phyloP scores from a whole-genome alignment of 2,888 invertebrate species.

The Nomada flava region DNA sequence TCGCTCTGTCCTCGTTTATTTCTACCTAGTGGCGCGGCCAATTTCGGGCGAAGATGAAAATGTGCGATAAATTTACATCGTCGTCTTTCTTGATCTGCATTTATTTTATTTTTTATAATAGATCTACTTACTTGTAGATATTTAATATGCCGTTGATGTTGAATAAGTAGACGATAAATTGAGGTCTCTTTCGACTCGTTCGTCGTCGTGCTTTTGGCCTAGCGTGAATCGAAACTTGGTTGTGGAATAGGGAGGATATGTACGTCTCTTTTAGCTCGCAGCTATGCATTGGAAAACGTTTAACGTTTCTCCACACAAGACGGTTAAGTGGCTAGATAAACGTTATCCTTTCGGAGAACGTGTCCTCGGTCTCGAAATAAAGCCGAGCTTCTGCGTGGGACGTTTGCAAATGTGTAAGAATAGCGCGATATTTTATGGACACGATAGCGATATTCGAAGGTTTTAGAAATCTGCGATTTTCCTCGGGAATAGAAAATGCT shows the following conservation, averaged over 20 bases:
- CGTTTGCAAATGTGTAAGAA: conserved; percentile 36
- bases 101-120: background rate
- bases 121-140: background rate
- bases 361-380: conserved; percentile 52
- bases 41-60: too few species aligned
- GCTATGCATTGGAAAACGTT: conserved; percentile 81
- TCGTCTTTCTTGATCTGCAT: too few species aligned
- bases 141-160: background rate
- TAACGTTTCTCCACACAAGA: conserved; percentile 67
- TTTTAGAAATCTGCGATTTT: background rate
- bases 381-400: conserved; percentile 43
- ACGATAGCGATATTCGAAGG: background rate
- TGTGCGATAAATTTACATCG: background rate
- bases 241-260: conserved; percentile 55
- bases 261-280: conserved; percentile 66
- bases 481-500: too few species aligned
- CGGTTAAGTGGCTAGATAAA: conserved; percentile 77
- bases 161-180: background rate
- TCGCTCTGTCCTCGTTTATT: too few species aligned
- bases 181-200: background rate
- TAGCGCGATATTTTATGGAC: conserved; percentile 30
- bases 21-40: too few species aligned
- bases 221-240: conserved; percentile 40
- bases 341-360: conserved; percentile 72
- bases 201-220: conserved; percentile 1